Percentiles rank a stretch among this genome's conserved stretches.
Conservation (phyloP, 1,140 invertebrate species). For the Zaprionus vittiger region DNA sequence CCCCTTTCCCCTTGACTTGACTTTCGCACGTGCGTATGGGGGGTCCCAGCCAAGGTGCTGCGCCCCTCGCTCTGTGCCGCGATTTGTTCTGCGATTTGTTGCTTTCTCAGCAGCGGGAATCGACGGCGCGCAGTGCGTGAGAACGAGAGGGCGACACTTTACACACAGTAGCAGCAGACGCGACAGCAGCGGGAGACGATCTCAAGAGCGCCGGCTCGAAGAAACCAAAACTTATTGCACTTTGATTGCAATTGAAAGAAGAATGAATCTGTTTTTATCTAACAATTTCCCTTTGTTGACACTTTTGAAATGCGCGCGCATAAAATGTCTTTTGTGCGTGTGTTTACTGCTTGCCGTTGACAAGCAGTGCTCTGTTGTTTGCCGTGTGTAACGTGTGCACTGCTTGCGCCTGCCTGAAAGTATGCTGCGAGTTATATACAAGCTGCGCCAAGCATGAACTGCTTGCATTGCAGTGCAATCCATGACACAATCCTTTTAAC, state of each 20-base stretch:
- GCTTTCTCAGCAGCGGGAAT: conserved; percentile 77
- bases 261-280: background rate
- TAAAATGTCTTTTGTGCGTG: too few relatives aligned
- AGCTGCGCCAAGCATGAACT: too few relatives aligned
- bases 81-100: conserved; percentile 56
- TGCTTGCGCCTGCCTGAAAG: conserved; percentile 27
- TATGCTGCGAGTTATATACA: background rate
- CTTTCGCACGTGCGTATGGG: conserved; percentile 80
- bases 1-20: conserved; percentile 30
- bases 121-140: conserved; percentile 55
- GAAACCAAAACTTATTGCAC: background rate
- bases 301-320: conserved; percentile 10
- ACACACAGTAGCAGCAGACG: conserved; percentile 1
- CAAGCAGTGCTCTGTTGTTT: background rate
- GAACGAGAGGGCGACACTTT: conserved; percentile 49
- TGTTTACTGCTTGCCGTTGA: conserved; percentile 8
- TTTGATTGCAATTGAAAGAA: background rate
- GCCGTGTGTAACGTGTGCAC: background rate
- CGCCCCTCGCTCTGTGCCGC: background rate
- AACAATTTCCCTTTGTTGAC: conserved; percentile 4
- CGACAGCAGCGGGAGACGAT: conserved; percentile 16
- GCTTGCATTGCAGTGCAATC: too few relatives aligned
- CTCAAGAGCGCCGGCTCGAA: background rate
- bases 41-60: conserved; percentile 62
- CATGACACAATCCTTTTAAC: too few relatives aligned